These are phyloP conservation scores for Fundulus diaphanus DNA, from an alignment of 2,797 vertebrate species.

Conservation along the genomic window DNA sequence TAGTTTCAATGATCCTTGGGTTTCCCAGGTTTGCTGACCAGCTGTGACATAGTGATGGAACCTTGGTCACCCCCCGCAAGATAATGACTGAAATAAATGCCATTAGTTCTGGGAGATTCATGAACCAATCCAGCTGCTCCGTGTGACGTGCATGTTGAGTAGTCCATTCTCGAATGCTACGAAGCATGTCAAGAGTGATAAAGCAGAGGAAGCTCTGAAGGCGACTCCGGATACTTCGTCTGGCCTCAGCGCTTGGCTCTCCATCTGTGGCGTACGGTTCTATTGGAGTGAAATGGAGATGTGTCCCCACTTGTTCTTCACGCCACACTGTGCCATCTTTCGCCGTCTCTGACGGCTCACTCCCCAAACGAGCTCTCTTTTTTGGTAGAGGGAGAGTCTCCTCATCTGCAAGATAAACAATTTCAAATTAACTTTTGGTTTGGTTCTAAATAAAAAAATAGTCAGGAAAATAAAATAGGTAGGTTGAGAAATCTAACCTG, in stretches of 20 bases:
- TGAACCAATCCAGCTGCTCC: too few relatives aligned
- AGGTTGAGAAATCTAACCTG: neutral
- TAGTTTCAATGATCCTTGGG: too few relatives aligned
- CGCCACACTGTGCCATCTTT: conserved; percentile 6
- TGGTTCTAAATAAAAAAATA: neutral
- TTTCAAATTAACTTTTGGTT: neutral
- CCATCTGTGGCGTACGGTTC: neutral
- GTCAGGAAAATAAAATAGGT: neutral
- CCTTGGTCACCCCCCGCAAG: too few relatives aligned
- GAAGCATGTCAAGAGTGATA: conserved; percentile 7
- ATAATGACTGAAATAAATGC: too few relatives aligned
- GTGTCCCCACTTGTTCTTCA: neutral
- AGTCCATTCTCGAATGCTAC: neutral
- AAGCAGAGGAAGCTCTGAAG: conserved; percentile 9
- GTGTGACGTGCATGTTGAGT: neutral
- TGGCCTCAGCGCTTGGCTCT: neutral
- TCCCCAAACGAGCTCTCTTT: neutral
- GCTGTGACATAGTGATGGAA: too few relatives aligned
- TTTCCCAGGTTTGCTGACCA: neutral
- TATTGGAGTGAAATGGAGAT: conserved; percentile 2
- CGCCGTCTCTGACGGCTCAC: neutral
- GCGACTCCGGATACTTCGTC: neutral
- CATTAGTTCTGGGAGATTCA: too few relatives aligned
- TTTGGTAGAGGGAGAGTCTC: neutral
- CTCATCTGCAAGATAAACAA: neutral